Evolutionary conservation across 2,113 vertebrate species (phyloP).

Genomic region (Geococcyx californianus): DNA sequence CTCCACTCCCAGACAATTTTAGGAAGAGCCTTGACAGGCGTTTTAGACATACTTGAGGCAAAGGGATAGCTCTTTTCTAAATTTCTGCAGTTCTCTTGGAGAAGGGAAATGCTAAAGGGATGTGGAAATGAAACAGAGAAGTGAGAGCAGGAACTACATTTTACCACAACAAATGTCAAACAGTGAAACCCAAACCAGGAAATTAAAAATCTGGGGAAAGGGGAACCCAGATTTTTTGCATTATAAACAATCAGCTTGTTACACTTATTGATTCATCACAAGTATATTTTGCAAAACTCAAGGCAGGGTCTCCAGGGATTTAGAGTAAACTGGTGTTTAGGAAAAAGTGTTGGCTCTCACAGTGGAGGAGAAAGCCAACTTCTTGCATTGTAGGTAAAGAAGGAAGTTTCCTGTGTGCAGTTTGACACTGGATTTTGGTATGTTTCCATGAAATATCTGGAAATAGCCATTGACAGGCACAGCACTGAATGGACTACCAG

Average conservation of each 20-base stretch:
- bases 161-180: background rate
- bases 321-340: background rate
- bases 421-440: background rate
- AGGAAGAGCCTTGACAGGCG: background rate
- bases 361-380: background rate
- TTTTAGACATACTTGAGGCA: background rate
- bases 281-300: background rate
- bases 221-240: background rate
- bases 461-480: background rate
- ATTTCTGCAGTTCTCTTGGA: background rate
- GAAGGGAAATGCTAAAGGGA: background rate
- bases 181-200: background rate
- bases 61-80: background rate
- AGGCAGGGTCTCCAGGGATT: background rate
- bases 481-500: background rate
- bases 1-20: background rate
- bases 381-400: background rate
- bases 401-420: background rate
- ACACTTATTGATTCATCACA: background rate
- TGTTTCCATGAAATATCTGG: background rate
- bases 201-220: background rate
- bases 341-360: background rate
- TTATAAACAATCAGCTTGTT: background rate
- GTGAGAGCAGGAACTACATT: background rate
- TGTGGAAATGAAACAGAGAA: constrained; percentile 5